These are phyloP conservation scores for Lagenorhynchus albirostris DNA, from an alignment of 2,113 vertebrate genomes.

Conservation along the genomic window DNA sequence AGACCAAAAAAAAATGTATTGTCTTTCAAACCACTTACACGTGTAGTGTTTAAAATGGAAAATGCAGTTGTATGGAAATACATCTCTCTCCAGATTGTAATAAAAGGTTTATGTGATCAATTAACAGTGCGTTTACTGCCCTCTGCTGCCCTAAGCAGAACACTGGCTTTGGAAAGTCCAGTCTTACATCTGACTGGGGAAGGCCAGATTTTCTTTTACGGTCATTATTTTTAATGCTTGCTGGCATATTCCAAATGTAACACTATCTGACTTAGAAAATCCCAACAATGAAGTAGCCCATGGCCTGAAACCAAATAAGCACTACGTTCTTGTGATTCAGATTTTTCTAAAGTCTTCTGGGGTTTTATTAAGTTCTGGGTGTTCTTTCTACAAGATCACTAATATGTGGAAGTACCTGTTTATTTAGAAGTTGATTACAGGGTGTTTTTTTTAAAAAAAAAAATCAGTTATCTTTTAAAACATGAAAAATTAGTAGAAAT, in stretches of 20 bases:
- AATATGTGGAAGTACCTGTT: neutral
- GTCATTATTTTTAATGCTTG: neutral
- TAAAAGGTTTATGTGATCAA: neutral
- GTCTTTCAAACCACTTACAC: neutral
- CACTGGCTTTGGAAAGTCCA: neutral
- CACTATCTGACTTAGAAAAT: neutral
- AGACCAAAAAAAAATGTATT: neutral
- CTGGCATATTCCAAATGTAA: neutral
- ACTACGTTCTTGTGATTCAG: neutral
- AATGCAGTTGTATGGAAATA: neutral
- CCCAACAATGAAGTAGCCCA: neutral
- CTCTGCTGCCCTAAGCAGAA: constrained; percentile 66
- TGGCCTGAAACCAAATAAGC: neutral
- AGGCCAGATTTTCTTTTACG: neutral
- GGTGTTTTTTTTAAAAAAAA: neutral
- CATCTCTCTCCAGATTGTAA: neutral
- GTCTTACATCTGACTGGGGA: neutral
- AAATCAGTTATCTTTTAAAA: neutral
- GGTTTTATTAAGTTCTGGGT: neutral
- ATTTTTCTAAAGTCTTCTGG: neutral
- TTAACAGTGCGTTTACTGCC: constrained; percentile 61
- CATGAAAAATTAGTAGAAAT: neutral
- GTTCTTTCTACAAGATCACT: neutral
- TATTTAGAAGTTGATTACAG: neutral
- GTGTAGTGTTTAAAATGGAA: constrained; percentile 1